Percentiles rank a stretch among this genome's conserved stretches.
Conservation (phyloP, 1,140 invertebrate species). For the Euwallacea fornicatus region DNA sequence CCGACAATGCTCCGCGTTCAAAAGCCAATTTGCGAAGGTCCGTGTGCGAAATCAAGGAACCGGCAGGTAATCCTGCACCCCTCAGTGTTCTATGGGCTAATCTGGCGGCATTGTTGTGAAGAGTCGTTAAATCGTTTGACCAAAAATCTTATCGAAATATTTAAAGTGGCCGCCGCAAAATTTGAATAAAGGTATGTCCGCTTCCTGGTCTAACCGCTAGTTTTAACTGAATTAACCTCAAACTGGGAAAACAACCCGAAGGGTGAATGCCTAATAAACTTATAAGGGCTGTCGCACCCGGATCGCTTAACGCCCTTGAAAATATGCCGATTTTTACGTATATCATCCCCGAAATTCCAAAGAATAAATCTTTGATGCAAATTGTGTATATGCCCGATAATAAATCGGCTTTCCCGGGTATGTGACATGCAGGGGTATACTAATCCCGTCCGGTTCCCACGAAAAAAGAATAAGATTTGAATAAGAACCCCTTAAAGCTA, state of each 20-base stretch:
- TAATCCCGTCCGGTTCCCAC: constrained; percentile 42
- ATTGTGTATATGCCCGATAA: constrained; percentile 39
- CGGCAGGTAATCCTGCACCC: background rate
- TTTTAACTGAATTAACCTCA: constrained; percentile 41
- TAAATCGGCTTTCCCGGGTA: constrained; percentile 41
- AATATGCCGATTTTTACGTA: constrained; percentile 39
- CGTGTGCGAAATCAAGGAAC: background rate
- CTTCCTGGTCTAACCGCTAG: constrained; percentile 36
- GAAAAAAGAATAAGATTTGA: constrained; percentile 44
- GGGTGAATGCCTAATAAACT: constrained; percentile 40
- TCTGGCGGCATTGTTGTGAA: constrained; percentile 18
- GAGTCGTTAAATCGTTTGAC: constrained; percentile 22
- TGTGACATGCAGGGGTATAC: constrained; percentile 33
- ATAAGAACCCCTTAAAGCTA: constrained; percentile 42
- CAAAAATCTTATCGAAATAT: constrained; percentile 35
- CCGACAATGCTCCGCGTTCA: background rate
- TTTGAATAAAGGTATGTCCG: constrained; percentile 32
- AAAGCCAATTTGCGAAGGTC: background rate
- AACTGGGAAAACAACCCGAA: constrained; percentile 39
- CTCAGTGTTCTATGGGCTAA: background rate
- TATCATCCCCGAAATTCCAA: constrained; percentile 30
- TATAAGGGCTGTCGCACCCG: constrained; percentile 25
- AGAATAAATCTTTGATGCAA: constrained; percentile 41
- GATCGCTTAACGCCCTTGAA: constrained; percentile 27
- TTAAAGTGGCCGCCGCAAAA: constrained; percentile 24